Evolutionary conservation across 2,113 vertebrate species (phyloP).

Genomic region (Oncorhynchus mykiss): DNA sequence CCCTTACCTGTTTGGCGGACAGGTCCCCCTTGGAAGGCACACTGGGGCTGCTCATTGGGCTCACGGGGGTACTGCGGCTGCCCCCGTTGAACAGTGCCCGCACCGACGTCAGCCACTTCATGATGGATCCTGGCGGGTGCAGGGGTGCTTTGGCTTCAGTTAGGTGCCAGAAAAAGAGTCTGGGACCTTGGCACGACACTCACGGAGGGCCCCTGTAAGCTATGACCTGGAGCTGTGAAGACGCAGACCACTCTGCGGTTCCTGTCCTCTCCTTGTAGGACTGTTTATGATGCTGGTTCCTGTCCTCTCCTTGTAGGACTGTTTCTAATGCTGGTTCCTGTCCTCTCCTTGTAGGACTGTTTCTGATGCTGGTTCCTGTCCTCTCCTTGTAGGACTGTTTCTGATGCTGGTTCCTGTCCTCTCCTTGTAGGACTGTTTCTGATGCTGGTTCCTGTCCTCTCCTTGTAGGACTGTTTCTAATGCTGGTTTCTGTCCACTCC

Average conservation of each 20-base stretch:
- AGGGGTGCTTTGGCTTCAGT: background rate
- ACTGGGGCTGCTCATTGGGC: slow-evolving; percentile 60
- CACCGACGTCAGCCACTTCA: slow-evolving; percentile 71
- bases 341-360: no score
- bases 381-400: no score
- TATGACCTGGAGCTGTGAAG: background rate
- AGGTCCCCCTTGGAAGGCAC: slow-evolving; percentile 54
- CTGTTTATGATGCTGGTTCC: no score
- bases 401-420: no score
- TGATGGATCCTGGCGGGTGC: slow-evolving; percentile 11
- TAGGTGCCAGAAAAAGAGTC: slow-evolving; percentile 18
- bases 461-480: background rate
- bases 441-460: no score
- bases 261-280: no score
- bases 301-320: no score
- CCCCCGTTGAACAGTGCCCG: slow-evolving; percentile 46
- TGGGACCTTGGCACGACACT: background rate
- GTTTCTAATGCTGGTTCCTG: no score
- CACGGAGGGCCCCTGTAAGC: background rate
- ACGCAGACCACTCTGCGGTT: background rate
- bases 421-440: no score
- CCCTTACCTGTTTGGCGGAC: slow-evolving; percentile 63
- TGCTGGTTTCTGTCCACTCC: no score
- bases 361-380: no score
- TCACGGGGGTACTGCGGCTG: slow-evolving; percentile 62